Base-by-base conservation (phyloP, 2,113 vertebrate genomes). In the Anolis sagrei region DNA sequence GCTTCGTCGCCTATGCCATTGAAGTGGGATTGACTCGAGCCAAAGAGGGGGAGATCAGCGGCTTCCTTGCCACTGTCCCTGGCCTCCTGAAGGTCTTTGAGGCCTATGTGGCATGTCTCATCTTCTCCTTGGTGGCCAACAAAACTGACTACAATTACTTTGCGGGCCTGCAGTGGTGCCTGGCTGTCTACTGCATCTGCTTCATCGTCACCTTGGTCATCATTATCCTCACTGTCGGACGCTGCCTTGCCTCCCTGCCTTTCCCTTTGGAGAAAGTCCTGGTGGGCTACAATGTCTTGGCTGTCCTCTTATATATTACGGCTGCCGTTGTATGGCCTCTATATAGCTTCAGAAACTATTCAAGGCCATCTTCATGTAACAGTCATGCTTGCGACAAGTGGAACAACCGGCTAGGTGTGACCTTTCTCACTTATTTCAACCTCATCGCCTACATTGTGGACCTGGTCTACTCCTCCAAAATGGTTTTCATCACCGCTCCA, bases 71-170 rank as follows among this genome's bases (percentile, higher is more conserved):
- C 88, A 97, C 98, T 0, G 79, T 98, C n/a, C 97, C 98, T 0
- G 98, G 97, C 5, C 95, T 98, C 68, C 95, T 98, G 72, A 98
- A 98, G 87, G 97, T 98, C 13, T 96, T 98, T 1, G 97, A 98
- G 88, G 95, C 96, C 79, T 98, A 97, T 0, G 94, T 98, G 84
- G 97, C 97, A 29, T 98, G 97, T 73, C 96, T 98, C 80, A 97
- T 98, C 95, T 98, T 98, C 93, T 97, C 95, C 89, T 84, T 98
- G 88, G 77, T 95, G 73, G 4, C 3, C 0, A 0, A 0, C 0
- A 0, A 0, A 0, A 0, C 0, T 1, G 0, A 0, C 0, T 1
- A 89, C 87, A 3, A 0, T 0, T 0, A 0, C 0, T 32, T 2
- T 0, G 18, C 95, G 0, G 96, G 96, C 1, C 91, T 97, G 70